A percentile compares a stretch with the other conserved stretches of the same genome.
Conservation (phyloP, 2,888 invertebrate species). For the Minunthozetes semirufus region DNA sequence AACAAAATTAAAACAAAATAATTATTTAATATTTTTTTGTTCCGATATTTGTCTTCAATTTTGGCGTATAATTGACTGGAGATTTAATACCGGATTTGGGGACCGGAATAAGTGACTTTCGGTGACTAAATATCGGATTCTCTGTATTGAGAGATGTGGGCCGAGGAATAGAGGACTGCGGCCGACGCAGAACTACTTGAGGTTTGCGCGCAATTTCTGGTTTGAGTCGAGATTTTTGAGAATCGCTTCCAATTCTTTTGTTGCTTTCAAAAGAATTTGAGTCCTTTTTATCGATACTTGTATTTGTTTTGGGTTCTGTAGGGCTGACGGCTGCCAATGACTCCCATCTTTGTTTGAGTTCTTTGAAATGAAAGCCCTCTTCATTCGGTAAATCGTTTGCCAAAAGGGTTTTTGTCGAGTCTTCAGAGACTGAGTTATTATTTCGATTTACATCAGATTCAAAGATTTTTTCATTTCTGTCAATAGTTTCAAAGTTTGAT, state of each 20-base stretch:
- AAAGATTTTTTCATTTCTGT: neutral
- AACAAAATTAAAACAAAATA: too few relatives aligned
- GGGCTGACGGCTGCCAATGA: conserved; percentile 18
- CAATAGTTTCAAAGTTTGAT: neutral
- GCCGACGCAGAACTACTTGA: conserved; percentile 7
- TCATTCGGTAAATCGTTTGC: neutral
- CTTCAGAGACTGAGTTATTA: neutral
- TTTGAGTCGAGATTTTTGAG: neutral
- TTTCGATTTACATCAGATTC: neutral
- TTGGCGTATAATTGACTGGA: neutral
- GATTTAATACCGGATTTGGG: conserved; percentile 31
- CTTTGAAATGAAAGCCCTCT: conserved; percentile 13
- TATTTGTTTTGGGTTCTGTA: neutral
- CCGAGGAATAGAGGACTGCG: conserved; percentile 9
- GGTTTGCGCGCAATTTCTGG: neutral
- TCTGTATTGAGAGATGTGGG: conserved; percentile 22
- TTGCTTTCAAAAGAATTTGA: neutral
- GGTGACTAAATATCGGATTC: neutral
- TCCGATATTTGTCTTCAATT: conserved; percentile 1
- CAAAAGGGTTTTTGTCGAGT: neutral
- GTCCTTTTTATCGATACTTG: neutral
- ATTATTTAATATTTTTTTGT: neutral
- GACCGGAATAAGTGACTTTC: conserved; percentile 36
- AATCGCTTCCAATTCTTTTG: neutral
- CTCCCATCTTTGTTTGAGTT: conserved; percentile 30